phyloP scores from a whole-genome alignment of 2,888 invertebrate species.

The Tubulanus polymorphus region DNA sequence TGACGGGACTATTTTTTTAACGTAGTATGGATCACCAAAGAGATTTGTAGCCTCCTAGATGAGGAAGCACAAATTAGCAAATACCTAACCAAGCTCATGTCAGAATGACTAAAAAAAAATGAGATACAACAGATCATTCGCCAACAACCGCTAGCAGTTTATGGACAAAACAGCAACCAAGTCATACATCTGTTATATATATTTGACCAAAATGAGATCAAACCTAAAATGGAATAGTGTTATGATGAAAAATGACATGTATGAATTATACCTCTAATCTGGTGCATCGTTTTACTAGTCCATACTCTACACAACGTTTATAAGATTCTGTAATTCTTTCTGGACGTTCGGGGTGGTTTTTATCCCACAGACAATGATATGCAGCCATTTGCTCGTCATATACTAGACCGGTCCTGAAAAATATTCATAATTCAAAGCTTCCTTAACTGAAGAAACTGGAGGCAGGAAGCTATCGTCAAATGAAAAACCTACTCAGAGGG shows the following conservation, averaged over 20 bases:
- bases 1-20: no score
- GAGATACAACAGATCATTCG: no score
- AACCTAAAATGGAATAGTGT: background rate
- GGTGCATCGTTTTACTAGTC: conserved; percentile 63
- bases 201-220: background rate
- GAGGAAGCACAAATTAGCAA: no score
- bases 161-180: no score
- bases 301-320: conserved; percentile 66
- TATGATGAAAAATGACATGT: background rate
- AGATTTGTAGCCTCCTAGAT: no score
- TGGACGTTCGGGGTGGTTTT: conserved; percentile 75
- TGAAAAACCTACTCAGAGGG: background rate
- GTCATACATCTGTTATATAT: conserved; percentile 21
- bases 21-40: no score
- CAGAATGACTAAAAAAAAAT: no score
- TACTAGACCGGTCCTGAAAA: conserved; percentile 64
- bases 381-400: conserved; percentile 75
- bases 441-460: no score
- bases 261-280: conserved; percentile 31
- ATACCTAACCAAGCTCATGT: no score
- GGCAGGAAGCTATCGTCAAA: no score
- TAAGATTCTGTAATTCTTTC: conserved; percentile 68
- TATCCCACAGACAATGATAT: conserved; percentile 59
- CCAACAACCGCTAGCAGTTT: no score
- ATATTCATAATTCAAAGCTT: no score